These are phyloP conservation scores for Pogoniulus pusillus DNA, from an alignment of 2,797 vertebrate genomes.

Conservation along the genomic window DNA sequence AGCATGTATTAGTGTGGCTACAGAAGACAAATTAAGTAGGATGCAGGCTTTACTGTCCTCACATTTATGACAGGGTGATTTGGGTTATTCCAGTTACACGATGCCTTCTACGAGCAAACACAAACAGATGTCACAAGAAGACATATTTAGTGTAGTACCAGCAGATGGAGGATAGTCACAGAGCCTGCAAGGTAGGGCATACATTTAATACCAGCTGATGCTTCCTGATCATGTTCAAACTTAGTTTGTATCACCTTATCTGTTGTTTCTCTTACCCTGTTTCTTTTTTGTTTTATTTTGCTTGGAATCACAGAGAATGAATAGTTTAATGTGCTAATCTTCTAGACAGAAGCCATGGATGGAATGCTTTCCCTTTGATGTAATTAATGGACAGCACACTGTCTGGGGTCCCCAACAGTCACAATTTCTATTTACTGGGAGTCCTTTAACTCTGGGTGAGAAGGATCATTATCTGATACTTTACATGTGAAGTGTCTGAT, in stretches of 20 bases:
- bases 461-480: conserved; percentile 18
- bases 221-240: neutral
- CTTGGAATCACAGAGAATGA: neutral
- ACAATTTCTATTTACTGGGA: conserved; percentile 44
- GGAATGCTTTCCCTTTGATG: conserved; percentile 34
- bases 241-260: neutral
- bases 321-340: neutral
- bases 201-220: neutral
- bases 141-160: neutral
- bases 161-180: conserved; percentile 5
- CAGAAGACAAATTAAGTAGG: neutral
- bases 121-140: conserved; percentile 24
- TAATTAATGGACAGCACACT: conserved; percentile 42
- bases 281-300: neutral
- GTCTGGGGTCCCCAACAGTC: conserved; percentile 34
- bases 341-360: neutral
- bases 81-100: neutral
- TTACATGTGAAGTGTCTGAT: conserved; percentile 1
- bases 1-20: neutral
- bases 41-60: neutral
- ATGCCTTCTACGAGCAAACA: conserved; percentile 7
- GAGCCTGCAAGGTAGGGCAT: neutral
- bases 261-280: neutral
- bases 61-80: neutral
- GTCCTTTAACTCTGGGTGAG: conserved; percentile 41